Conservation (phyloP, 1,140 invertebrate species). For the Centruroides sculpturatus region DNA sequence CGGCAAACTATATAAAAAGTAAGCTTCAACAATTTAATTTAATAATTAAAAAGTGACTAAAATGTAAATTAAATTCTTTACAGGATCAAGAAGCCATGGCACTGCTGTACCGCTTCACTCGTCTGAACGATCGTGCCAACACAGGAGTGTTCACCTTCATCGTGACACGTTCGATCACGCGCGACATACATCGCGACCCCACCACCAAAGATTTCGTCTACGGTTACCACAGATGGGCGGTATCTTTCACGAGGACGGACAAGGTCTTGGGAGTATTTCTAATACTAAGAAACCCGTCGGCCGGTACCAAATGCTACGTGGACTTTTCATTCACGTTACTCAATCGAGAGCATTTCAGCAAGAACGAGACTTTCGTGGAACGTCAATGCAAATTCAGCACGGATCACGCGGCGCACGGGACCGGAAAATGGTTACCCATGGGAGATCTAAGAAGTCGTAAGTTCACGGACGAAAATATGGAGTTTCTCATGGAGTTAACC, state of each 20-base stretch:
- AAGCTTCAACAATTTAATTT: too few relatives aligned
- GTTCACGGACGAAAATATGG: constrained; percentile 67
- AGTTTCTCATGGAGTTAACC: constrained; percentile 65
- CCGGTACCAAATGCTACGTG: constrained; percentile 45
- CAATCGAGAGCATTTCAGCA: constrained; percentile 70
- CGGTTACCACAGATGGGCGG: constrained; percentile 72
- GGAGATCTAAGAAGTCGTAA: constrained; percentile 52
- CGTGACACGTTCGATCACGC: constrained; percentile 58
- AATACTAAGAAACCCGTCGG: constrained; percentile 44
- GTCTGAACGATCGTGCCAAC: constrained; percentile 65
- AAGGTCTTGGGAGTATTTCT: constrained; percentile 67
- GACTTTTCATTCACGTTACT: constrained; percentile 73
- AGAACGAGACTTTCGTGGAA: constrained; percentile 65
- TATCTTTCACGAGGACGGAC: constrained; percentile 55
- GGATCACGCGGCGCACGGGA: constrained; percentile 43
- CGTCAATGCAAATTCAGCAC: constrained; percentile 47
- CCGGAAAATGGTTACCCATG: constrained; percentile 59
- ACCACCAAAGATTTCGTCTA: constrained; percentile 71
- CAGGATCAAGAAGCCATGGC: constrained; percentile 41
- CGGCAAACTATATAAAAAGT: too few relatives aligned
- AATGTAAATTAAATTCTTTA: too few relatives aligned
- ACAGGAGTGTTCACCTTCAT: constrained; percentile 59
- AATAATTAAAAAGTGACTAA: too few relatives aligned
- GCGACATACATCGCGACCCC: constrained; percentile 62
- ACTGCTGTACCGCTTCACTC: constrained; percentile 66